These are phyloP conservation scores for Labroides dimidiatus DNA, from an alignment of 2,797 vertebrate species.

Conservation along the genomic window DNA sequence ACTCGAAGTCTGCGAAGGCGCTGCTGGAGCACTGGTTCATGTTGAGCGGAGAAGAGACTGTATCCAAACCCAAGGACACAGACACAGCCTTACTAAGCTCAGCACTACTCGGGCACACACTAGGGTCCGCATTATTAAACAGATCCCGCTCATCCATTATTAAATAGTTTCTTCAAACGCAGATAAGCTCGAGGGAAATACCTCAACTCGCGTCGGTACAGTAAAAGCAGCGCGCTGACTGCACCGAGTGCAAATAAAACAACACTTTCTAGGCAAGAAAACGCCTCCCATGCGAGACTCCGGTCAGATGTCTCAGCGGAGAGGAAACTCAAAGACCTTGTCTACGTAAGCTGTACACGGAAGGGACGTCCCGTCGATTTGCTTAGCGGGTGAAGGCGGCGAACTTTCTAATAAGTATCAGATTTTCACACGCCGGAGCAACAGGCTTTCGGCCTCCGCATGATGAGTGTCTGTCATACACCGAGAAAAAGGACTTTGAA, in stretches of 20 bases:
- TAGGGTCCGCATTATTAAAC: slow-evolving; percentile 27
- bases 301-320: slow-evolving; percentile 39
- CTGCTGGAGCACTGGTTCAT: slow-evolving; percentile 34
- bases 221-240: slow-evolving; percentile 4
- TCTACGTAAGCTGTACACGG: slow-evolving; percentile 13
- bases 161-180: slow-evolving; percentile 35
- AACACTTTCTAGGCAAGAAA: slow-evolving; percentile 46
- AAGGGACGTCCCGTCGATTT: slow-evolving; percentile 63
- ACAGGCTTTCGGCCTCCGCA: background rate
- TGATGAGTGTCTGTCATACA: background rate
- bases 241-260: slow-evolving; percentile 23
- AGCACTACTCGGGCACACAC: slow-evolving; percentile 37
- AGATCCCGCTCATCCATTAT: slow-evolving; percentile 34
- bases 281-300: slow-evolving; percentile 50
- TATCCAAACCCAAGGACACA: slow-evolving; percentile 73
- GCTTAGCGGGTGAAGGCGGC: slow-evolving; percentile 5
- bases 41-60: slow-evolving; percentile 50
- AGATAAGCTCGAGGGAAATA: slow-evolving; percentile 48
- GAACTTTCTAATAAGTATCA: slow-evolving; percentile 41
- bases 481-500: slow-evolving; percentile 4
- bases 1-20: slow-evolving; percentile 49
- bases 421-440: background rate
- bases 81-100: slow-evolving; percentile 77
- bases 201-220: slow-evolving; percentile 17
- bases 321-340: slow-evolving; percentile 29